Percentiles rank a stretch among this genome's conserved stretches.
Conservation (phyloP, 2,113 vertebrate species). For the Nyctibius bracteatus region DNA sequence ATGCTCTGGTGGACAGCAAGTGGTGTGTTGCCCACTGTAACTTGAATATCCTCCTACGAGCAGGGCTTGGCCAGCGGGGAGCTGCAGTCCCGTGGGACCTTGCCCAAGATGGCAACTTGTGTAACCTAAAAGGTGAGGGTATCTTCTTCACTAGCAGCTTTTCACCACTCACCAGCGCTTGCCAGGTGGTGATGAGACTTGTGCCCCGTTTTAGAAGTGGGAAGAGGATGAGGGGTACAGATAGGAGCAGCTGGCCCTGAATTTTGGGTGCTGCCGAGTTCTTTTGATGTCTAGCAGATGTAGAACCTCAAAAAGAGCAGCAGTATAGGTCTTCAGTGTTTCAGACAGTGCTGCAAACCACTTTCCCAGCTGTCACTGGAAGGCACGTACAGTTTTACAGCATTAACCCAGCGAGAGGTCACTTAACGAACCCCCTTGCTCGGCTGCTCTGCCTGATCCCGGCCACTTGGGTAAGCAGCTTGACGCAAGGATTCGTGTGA, state of each 20-base stretch:
- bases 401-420: not conserved
- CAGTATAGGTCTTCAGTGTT: not conserved
- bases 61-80: not conserved
- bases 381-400: not conserved
- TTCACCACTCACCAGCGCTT: not conserved
- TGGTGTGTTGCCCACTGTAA: not conserved
- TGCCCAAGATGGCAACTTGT: not conserved
- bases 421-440: not conserved
- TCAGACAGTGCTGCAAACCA: not conserved
- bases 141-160: not conserved
- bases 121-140: not conserved
- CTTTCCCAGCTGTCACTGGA: not conserved
- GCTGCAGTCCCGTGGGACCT: not conserved
- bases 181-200: not conserved
- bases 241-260: not conserved
- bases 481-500: fast-evolving
- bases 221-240: not conserved
- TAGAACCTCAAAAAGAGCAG: not conserved
- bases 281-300: not conserved
- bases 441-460: not conserved
- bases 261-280: not conserved
- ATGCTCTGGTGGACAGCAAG: not conserved
- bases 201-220: not conserved
- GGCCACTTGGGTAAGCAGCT: not conserved
- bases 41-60: not conserved